Base-by-base conservation (phyloP, 2,888 invertebrate genomes). In the Eupelmus urozonus region DNA sequence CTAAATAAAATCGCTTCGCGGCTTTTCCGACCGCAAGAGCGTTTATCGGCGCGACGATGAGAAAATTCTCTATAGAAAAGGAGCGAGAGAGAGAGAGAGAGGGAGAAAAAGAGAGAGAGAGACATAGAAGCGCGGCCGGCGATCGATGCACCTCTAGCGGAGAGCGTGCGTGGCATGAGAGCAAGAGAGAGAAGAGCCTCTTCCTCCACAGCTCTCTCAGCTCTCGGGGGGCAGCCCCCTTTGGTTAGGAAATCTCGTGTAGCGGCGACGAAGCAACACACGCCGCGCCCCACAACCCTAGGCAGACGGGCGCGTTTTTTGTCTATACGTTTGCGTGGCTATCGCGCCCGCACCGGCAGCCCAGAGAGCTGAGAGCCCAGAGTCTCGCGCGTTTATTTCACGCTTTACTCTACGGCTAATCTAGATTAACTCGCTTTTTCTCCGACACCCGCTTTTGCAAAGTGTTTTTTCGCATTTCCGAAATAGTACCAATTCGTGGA, bases 111-210 rank as follows among this genome's bases (percentile, higher is more conserved):
- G 53, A 65, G 63, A 65, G 42, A 49, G 7, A 42, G 9, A 9
- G 67, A 11, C 13, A 29, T n/a, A 25, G 45, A 25, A 53, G 49
- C 16, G 42, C 53, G 69, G 69, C 76, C 70, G 63, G 29, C 76
- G 70, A 76, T 76, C 76, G 76, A 76, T 76, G 76, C 69, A 69
- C 51, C 74, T 45, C 74, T 23, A 11, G 18, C 59, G 29, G 49
- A 25, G 18, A 9, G 65, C n/a, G n/a, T n/a, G n/a, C n/a, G n/a
- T n/a, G n/a, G n/a, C n/a, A n/a, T n/a, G n/a, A n/a, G n/a, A n/a
- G n/a, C n/a, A n/a, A n/a, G n/a, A 1, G 27, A 42, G 63, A 2
- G 62, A 62, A 27, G 27, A 16, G 16, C 49, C 55, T 23, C 23
- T 23, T n/a, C 7, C 53, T 53, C 20, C 3, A 20, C 23, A 4